Conservation (phyloP, 37 sponge, comb jelly and placozoan species). For the Lycopodina hypogea region DNA sequence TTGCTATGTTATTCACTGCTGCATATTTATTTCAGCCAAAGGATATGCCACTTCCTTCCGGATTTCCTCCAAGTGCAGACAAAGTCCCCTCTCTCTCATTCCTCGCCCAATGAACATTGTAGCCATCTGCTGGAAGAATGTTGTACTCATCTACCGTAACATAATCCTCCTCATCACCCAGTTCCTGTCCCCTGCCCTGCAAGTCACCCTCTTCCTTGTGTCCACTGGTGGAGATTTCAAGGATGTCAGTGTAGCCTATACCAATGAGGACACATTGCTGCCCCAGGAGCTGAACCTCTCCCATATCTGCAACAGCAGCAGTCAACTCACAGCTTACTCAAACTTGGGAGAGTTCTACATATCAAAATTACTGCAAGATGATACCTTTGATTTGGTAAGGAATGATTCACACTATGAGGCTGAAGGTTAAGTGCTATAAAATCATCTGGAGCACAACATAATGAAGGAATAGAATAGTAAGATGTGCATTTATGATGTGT, state of each 20-base stretch:
- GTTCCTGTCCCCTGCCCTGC: constrained; percentile 60
- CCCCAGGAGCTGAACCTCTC: background rate
- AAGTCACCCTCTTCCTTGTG: constrained; percentile 61
- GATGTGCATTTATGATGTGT: too few species aligned
- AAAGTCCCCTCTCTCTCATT: background rate
- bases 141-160: constrained; percentile 40
- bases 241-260: constrained; percentile 31
- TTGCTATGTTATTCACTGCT: too few species aligned
- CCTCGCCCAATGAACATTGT: constrained; percentile 27
- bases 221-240: constrained; percentile 52
- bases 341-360: constrained; percentile 4
- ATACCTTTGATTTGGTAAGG: constrained; percentile 12
- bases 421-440: too few species aligned
- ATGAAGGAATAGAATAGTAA: too few species aligned
- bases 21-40: too few species aligned
- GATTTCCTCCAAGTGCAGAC: background rate
- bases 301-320: constrained; percentile 1
- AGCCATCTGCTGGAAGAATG: constrained; percentile 60
- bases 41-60: too few species aligned
- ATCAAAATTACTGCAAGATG: background rate
- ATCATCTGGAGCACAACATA: too few species aligned
- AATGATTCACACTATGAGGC: too few species aligned
- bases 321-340: background rate
- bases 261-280: constrained; percentile 23
- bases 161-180: constrained; percentile 60